Conservation (phyloP, 2,113 vertebrate species). For the Myiozetetes cayanensis region DNA sequence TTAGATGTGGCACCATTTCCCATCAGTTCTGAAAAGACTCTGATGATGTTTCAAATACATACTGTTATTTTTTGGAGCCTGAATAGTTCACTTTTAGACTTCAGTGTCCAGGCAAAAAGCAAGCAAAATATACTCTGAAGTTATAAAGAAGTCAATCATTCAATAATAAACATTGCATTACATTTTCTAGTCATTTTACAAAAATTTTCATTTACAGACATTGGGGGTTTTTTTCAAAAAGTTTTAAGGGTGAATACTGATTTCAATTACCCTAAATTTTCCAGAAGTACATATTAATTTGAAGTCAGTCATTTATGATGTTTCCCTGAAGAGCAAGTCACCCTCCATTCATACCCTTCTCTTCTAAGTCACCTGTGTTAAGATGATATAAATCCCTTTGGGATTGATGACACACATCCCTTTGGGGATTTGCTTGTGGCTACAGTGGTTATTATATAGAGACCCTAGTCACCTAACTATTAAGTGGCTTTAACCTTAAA, state of each 20-base stretch:
- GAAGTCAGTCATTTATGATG: background rate
- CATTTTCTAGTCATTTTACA: background rate
- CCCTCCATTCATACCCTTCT: background rate
- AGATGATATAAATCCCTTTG: background rate
- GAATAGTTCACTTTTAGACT: background rate
- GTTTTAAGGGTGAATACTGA: background rate
- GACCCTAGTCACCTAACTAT: background rate
- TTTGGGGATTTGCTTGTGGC: background rate
- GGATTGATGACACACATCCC: background rate
- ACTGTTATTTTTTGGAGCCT: background rate
- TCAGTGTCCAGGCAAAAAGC: background rate
- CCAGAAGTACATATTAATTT: background rate
- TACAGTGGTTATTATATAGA: background rate
- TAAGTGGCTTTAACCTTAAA: background rate
- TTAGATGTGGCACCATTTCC: background rate
- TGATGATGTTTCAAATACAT: constrained; percentile 1
- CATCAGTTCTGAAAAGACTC: constrained; percentile 17
- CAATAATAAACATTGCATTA: background rate
- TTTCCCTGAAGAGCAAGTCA: background rate
- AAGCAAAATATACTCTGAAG: background rate
- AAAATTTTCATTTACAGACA: background rate
- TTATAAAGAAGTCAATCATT: background rate
- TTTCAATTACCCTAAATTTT: background rate
- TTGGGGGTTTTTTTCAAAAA: background rate
- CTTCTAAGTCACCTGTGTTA: background rate